These are phyloP conservation scores for Valencia hispanica DNA, from an alignment of 2,797 vertebrate species.

Conservation along the genomic window DNA sequence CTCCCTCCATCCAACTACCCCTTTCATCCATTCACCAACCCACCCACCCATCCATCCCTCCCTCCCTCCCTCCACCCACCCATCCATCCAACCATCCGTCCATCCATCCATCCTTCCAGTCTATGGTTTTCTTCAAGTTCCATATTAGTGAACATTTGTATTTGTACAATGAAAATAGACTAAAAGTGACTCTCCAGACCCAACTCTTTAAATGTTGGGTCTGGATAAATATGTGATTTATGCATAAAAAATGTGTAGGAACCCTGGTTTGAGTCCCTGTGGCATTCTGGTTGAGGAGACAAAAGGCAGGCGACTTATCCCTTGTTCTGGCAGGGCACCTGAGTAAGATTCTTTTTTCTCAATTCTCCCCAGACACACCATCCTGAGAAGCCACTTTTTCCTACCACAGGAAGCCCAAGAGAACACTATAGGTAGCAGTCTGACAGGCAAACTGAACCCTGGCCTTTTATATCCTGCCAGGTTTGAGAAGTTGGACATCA, in stretches of 20 bases:
- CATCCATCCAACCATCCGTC: neutral
- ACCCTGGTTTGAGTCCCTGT: slow-evolving; percentile 60
- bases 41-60: neutral
- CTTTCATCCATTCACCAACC: too few relatives aligned
- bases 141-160: neutral
- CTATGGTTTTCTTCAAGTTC: neutral
- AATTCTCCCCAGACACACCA: slow-evolving; percentile 99
- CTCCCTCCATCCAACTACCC: too few relatives aligned
- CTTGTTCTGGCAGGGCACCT: slow-evolving; percentile 95
- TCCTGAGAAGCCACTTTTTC: slow-evolving; percentile 99
- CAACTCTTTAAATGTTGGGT: neutral
- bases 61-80: too few relatives aligned
- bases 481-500: slow-evolving; percentile 99
- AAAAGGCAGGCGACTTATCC: slow-evolving; percentile 92
- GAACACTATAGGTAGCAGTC: slow-evolving; percentile 99
- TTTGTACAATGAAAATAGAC: neutral
- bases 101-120: neutral
- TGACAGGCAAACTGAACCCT: slow-evolving; percentile 99
- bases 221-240: neutral
- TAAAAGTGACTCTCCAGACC: neutral
- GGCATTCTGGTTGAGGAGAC: slow-evolving; percentile 80
- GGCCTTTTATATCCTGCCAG: slow-evolving; percentile 99
- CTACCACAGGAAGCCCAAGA: slow-evolving; percentile 99
- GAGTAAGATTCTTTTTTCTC: slow-evolving; percentile 99
- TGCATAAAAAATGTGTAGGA: neutral